phyloP scores from a whole-genome alignment of 2,888 invertebrate species.

The Buathra laborator region DNA sequence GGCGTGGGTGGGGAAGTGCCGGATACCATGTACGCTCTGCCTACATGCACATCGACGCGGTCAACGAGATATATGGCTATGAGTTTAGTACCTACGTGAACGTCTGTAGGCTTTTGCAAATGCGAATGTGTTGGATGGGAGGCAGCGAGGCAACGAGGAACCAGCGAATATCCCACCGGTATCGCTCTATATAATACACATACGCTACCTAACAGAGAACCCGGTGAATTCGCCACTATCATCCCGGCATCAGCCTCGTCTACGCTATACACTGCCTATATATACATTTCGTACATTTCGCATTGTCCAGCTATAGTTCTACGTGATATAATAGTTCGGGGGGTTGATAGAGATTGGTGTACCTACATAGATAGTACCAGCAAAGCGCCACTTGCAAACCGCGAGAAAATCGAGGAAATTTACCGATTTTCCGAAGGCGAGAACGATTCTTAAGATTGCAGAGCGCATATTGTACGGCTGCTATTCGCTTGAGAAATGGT shows the following conservation, averaged over 20 bases:
- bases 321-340: conserved; percentile 56
- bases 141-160: conserved; percentile 12
- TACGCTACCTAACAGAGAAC: conserved; percentile 20
- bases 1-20: conserved; percentile 47
- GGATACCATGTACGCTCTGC: conserved; percentile 52
- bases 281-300: conserved; percentile 27
- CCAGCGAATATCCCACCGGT: conserved; percentile 13
- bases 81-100: neutral
- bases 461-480: too few relatives aligned
- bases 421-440: conserved; percentile 50
- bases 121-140: conserved; percentile 29
- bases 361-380: neutral
- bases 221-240: conserved; percentile 51
- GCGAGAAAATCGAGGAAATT: conserved; percentile 66
- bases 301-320: conserved; percentile 31
- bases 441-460: conserved; percentile 73
- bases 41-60: conserved; percentile 10
- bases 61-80: neutral
- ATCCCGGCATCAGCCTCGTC: conserved; percentile 52
- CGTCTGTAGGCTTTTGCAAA: conserved; percentile 25
- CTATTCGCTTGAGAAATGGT: too few relatives aligned
- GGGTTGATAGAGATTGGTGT: conserved; percentile 19
- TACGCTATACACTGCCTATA: neutral
- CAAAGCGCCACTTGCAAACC: neutral
- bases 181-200: neutral